These are phyloP conservation scores for Enteromius paludinosus DNA, from an alignment of 2,797 vertebrate genomes.

Conservation along the genomic window DNA sequence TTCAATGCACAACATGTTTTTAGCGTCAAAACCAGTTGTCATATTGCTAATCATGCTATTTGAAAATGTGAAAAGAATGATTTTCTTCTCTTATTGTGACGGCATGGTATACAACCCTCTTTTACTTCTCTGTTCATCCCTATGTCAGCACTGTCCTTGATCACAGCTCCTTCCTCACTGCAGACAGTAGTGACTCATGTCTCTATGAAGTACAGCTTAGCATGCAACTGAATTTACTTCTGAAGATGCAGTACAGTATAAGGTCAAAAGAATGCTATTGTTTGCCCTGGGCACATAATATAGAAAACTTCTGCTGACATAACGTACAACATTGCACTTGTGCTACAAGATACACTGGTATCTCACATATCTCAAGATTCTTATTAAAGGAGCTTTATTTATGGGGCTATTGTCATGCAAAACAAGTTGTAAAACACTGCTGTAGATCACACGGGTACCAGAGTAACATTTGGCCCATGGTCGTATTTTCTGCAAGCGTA, in stretches of 20 bases:
- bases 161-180: slow-evolving; percentile 28
- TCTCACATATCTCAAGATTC: background rate
- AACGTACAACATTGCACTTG: background rate
- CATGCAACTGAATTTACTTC: background rate
- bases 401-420: background rate
- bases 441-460: slow-evolving; percentile 1
- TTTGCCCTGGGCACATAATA: background rate
- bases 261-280: background rate
- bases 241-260: background rate
- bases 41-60: slow-evolving; percentile 3
- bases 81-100: slow-evolving; percentile 38
- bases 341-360: background rate
- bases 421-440: slow-evolving; percentile 5
- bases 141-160: slow-evolving; percentile 51
- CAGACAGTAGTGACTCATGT: slow-evolving; percentile 49
- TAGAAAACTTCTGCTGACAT: background rate
- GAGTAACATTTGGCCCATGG: slow-evolving; percentile 46
- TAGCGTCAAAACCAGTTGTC: background rate
- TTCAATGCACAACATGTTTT: background rate
- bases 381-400: background rate
- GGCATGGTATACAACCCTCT: slow-evolving; percentile 67
- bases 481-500: slow-evolving; percentile 52
- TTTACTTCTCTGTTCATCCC: slow-evolving; percentile 47
- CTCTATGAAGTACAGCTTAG: slow-evolving; percentile 41
- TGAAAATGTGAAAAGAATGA: slow-evolving; percentile 10